These are phyloP conservation scores for Paraescarpia echinospica DNA, from an alignment of 1,140 invertebrate genomes.

Conservation along the genomic window DNA sequence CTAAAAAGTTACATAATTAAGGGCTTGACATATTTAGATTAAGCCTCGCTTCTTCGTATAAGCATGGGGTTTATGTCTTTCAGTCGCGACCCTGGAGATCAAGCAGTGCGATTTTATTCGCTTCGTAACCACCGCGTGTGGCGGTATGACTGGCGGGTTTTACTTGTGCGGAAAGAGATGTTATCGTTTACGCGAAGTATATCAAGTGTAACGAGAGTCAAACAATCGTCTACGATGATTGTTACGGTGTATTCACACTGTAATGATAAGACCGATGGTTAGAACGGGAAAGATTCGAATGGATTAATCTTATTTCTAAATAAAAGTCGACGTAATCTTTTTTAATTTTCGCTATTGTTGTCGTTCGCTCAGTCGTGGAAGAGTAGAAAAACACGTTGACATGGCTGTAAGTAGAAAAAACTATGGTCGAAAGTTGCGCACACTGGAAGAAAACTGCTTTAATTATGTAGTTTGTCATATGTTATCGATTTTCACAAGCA, in stretches of 20 bases:
- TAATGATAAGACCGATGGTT: neutral
- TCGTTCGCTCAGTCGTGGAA: neutral
- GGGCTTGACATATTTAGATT: neutral
- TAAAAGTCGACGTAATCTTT: neutral
- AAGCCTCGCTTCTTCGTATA: neutral
- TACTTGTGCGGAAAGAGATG: neutral
- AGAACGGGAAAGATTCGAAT: neutral
- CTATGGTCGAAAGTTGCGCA: neutral
- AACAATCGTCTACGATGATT: neutral
- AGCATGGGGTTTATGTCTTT: neutral
- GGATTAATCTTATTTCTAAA: neutral
- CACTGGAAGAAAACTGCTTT: neutral
- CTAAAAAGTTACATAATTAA: neutral
- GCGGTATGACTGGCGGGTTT: neutral
- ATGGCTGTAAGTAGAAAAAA: neutral
- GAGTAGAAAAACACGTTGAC: neutral
- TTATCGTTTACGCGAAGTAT: neutral
- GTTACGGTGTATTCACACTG: neutral
- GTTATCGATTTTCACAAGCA: neutral
- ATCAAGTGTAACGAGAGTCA: neutral
- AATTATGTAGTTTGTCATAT: neutral
- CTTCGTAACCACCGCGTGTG: neutral
- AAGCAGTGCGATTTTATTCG: neutral
- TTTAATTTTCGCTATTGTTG: neutral
- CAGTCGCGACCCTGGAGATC: neutral